Evolutionary conservation across 2,888 invertebrate species (phyloP).

Genomic region (Galeruca laticollis): DNA sequence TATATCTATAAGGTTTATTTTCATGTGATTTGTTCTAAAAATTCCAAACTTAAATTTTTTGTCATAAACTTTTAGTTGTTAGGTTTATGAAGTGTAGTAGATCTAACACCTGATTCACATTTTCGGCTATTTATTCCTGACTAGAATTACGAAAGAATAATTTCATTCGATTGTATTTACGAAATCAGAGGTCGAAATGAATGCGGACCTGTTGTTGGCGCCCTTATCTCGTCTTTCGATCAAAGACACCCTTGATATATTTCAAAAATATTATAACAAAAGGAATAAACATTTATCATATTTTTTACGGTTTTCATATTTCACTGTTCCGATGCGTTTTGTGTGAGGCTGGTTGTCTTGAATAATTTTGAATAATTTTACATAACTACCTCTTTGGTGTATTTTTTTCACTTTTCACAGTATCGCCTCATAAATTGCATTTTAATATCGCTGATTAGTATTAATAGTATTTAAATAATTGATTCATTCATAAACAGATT

Average conservation of each 20-base stretch:
- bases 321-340: slow-evolving; percentile 55
- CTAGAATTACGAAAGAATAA: no score
- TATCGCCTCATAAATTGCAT: slow-evolving; percentile 4
- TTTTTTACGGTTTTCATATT: slow-evolving; percentile 66
- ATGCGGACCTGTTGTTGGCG: slow-evolving; percentile 45
- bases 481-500: background rate
- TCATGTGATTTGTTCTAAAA: no score
- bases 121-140: no score
- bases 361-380: slow-evolving; percentile 66
- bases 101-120: no score
- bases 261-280: slow-evolving; percentile 64
- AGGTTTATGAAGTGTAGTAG: no score
- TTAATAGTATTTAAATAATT: slow-evolving; percentile 4
- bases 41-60: no score
- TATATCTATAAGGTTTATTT: no score
- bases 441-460: background rate
- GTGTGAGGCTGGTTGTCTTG: slow-evolving; percentile 58
- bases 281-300: slow-evolving; percentile 65
- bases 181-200: background rate
- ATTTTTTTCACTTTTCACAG: background rate
- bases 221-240: slow-evolving; percentile 60
- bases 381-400: slow-evolving; percentile 37
- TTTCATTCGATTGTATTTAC: background rate
- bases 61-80: no score
- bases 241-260: slow-evolving; percentile 61